phyloP scores from a whole-genome alignment of 2,797 vertebrate genomes.

The Alosa sapidissima region DNA sequence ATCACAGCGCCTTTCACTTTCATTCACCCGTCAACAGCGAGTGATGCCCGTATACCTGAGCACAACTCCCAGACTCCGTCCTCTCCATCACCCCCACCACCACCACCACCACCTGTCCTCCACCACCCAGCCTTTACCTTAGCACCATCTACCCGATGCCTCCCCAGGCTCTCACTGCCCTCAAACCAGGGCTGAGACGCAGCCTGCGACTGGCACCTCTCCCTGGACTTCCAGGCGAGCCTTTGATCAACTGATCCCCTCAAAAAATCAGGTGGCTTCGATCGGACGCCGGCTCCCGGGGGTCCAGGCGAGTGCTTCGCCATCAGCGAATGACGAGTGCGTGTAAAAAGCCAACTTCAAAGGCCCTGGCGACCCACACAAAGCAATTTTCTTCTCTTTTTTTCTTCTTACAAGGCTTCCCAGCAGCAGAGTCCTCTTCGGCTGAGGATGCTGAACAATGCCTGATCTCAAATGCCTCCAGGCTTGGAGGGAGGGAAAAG shows the following conservation, averaged over 20 bases:
- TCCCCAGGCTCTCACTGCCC: not conserved
- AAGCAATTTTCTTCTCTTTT: not conserved
- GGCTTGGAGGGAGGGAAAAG: not conserved
- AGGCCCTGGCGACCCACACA: not conserved
- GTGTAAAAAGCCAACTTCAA: conserved; percentile 9
- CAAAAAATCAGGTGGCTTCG: not conserved
- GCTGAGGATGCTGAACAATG: not conserved
- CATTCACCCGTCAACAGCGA: conserved; percentile 57
- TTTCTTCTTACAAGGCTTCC: not conserved
- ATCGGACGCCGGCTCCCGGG: not conserved
- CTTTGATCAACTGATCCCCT: conserved; percentile 1
- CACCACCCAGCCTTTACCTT: not conserved
- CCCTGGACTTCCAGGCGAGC: not conserved
- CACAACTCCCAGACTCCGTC: conserved; percentile 31
- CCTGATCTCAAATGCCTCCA: not conserved
- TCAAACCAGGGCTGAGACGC: not conserved
- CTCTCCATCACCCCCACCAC: not conserved
- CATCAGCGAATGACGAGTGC: not conserved
- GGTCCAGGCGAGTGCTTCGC: not conserved
- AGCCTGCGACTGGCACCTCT: not conserved
- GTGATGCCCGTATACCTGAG: conserved; percentile 53
- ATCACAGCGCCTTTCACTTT: conserved; percentile 63
- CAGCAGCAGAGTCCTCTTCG: not conserved
- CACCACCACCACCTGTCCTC: not conserved
- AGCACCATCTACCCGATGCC: not conserved